Percentiles rank a stretch among this genome's conserved stretches.
Conservation (phyloP, 2,113 vertebrate genomes). For the Hippopotamus amphibius region DNA sequence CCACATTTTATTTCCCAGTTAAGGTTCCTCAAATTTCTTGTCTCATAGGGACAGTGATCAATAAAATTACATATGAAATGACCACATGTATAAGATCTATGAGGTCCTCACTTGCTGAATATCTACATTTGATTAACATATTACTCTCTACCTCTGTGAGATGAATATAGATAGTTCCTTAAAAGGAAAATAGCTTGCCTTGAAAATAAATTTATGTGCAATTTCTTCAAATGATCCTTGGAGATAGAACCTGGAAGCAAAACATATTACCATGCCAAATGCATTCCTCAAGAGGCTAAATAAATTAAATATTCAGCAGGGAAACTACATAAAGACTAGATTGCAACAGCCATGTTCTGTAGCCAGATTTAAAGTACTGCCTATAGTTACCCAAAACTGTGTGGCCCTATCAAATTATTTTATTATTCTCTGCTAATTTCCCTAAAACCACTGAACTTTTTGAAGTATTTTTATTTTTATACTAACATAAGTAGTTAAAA, state of each 20-base stretch:
- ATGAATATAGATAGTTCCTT: neutral
- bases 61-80: slow-evolving; percentile 9
- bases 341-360: neutral
- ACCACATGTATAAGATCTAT: neutral
- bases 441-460: neutral
- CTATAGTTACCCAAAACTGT: neutral
- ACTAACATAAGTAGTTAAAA: neutral
- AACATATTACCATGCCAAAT: slow-evolving; percentile 36
- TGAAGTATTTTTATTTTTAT: slow-evolving; percentile 15
- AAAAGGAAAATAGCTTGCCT: slow-evolving; percentile 28
- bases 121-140: neutral
- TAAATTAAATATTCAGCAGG: slow-evolving; percentile 43
- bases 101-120: neutral
- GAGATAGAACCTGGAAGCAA: slow-evolving; percentile 55
- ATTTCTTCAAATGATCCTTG: slow-evolving; percentile 53
- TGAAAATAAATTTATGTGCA: slow-evolving; percentile 48
- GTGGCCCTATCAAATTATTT: neutral
- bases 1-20: neutral
- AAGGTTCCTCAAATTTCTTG: neutral
- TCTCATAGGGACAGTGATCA: neutral
- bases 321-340: neutral
- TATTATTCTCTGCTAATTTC: slow-evolving; percentile 2
- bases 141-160: neutral
- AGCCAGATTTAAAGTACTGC: neutral
- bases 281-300: slow-evolving; percentile 38